phyloP scores from a whole-genome alignment of 1,140 invertebrate genomes.

The Eupeodes corollae region DNA sequence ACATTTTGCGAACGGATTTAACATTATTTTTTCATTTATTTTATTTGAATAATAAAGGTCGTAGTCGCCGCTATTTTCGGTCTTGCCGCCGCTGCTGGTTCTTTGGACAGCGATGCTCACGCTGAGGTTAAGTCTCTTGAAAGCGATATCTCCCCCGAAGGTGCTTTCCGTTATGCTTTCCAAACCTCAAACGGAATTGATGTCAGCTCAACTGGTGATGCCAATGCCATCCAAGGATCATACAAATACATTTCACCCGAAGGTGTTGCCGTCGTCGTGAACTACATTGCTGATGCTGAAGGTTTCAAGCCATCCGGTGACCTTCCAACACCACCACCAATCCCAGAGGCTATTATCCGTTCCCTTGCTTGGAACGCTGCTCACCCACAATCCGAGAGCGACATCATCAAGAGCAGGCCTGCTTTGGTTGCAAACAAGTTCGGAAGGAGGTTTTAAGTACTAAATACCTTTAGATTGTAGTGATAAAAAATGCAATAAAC shows the following conservation, averaged over 20 bases:
- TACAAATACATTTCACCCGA: conserved; percentile 35
- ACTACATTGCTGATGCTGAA: conserved; percentile 45
- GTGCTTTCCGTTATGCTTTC: conserved; percentile 10
- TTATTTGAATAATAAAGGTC: no score
- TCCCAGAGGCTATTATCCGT: conserved; percentile 27
- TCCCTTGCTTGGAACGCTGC: conserved; percentile 6
- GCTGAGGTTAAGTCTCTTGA: no score
- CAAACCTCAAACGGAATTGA: conserved; percentile 37
- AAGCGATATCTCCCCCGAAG: not conserved
- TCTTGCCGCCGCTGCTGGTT: no score
- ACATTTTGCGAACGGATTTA: no score
- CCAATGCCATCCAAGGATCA: conserved; percentile 44
- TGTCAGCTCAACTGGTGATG: conserved; percentile 8
- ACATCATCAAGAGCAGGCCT: no score
- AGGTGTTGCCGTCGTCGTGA: not conserved
- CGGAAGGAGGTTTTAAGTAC: no score
- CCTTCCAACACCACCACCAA: conserved; percentile 44
- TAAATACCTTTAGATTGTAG: no score
- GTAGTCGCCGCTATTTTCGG: no score
- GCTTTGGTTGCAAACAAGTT: no score
- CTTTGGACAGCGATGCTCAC: no score
- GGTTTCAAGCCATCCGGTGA: conserved; percentile 44
- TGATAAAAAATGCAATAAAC: no score
- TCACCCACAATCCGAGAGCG: not conserved
- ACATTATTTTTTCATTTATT: no score